These are phyloP conservation scores for Pterostichus madidus DNA, from an alignment of 2,888 invertebrate species.

Conservation along the genomic window DNA sequence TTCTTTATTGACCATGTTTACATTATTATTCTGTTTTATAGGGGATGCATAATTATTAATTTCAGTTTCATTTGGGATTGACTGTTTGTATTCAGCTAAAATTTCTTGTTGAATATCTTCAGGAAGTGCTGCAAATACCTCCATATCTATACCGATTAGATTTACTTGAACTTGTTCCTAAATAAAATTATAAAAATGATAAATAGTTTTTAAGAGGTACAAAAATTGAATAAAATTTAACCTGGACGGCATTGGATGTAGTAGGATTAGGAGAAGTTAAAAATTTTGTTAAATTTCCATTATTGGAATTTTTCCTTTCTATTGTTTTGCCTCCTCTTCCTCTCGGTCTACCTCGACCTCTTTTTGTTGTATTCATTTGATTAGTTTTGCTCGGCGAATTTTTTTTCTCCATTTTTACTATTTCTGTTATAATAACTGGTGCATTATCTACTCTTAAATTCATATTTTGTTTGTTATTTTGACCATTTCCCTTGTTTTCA, in stretches of 20 bases:
- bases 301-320: constrained; percentile 52
- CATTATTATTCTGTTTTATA: constrained; percentile 42
- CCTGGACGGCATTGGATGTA: background rate
- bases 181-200: constrained; percentile 19
- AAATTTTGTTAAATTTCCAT: constrained; percentile 53
- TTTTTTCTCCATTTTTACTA: constrained; percentile 7
- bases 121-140: constrained; percentile 81
- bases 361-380: constrained; percentile 27
- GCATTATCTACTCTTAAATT: constrained; percentile 12
- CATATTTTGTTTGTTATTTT: constrained; percentile 3
- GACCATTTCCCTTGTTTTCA: constrained; percentile 7
- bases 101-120: constrained; percentile 82
- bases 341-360: constrained; percentile 48
- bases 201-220: background rate
- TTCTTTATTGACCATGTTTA: constrained; percentile 23
- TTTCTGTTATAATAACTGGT: background rate
- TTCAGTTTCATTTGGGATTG: constrained; percentile 31
- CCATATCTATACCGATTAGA: constrained; percentile 31
- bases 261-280: constrained; percentile 13
- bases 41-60: constrained; percentile 40
- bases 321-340: constrained; percentile 48
- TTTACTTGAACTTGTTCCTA: constrained; percentile 41
- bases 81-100: constrained; percentile 76
- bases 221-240: background rate
- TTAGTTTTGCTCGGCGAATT: constrained; percentile 23